Evolutionary conservation across 2,888 invertebrate genomes (phyloP).

Genomic region (Drosophila melanosoma): DNA sequence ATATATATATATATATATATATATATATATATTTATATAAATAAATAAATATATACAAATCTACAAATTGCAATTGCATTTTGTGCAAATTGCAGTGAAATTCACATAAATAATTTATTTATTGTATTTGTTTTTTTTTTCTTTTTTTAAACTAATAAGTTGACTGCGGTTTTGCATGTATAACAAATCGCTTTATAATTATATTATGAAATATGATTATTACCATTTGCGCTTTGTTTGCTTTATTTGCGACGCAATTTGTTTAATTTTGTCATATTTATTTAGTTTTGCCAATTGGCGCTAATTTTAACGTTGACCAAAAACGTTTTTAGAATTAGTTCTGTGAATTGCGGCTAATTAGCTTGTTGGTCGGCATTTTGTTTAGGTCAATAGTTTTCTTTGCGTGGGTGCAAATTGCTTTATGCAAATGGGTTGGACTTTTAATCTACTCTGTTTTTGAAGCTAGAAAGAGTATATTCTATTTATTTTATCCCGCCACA

Average conservation of each 20-base stretch:
- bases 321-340: slow-evolving; percentile 32
- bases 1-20: slow-evolving; percentile 1
- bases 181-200: slow-evolving; percentile 52
- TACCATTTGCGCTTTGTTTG: slow-evolving; percentile 15
- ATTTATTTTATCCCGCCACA: not conserved
- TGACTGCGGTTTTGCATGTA: slow-evolving; percentile 20
- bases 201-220: slow-evolving; percentile 42
- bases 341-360: slow-evolving; percentile 45
- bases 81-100: slow-evolving; percentile 50
- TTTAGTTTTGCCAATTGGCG: slow-evolving; percentile 60
- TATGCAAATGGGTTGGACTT: not conserved
- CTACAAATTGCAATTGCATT: slow-evolving; percentile 62
- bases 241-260: slow-evolving; percentile 47
- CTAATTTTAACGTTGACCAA: slow-evolving; percentile 47
- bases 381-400: slow-evolving; percentile 14
- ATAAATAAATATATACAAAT: slow-evolving; percentile 31
- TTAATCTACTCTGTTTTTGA: not conserved
- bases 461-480: not conserved
- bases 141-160: slow-evolving; percentile 34
- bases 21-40: not conserved
- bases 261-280: slow-evolving; percentile 57
- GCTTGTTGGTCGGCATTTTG: slow-evolving; percentile 17
- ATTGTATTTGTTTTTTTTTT: slow-evolving; percentile 1
- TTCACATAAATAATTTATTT: slow-evolving; percentile 45
- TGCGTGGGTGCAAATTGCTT: slow-evolving; percentile 3